phyloP scores from a whole-genome alignment of 1,140 invertebrate species.

The Theocolax elegans region DNA sequence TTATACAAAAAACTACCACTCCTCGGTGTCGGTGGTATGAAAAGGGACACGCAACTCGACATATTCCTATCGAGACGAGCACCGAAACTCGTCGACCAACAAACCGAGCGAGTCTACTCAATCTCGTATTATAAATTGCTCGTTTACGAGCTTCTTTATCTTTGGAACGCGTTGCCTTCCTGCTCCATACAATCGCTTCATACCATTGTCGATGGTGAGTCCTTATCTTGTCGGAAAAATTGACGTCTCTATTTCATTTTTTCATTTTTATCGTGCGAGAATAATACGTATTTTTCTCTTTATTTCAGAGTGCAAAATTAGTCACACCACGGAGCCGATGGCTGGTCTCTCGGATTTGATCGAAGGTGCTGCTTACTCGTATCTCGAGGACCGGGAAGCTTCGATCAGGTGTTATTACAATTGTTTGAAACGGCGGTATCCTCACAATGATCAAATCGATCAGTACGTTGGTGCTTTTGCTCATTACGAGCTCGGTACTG shows the following conservation, averaged over 20 bases:
- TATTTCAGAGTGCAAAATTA: slow-evolving; percentile 62
- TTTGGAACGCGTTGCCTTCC: slow-evolving; percentile 79
- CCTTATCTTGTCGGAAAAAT: too few relatives aligned
- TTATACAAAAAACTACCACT: slow-evolving; percentile 64
- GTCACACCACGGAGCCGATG: slow-evolving; percentile 67
- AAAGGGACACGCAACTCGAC: slow-evolving; percentile 56
- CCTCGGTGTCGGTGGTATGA: slow-evolving; percentile 55
- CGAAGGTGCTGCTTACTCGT: slow-evolving; percentile 66
- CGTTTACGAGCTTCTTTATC: slow-evolving; percentile 76
- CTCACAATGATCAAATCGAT: slow-evolving; percentile 65
- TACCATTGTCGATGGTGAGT: slow-evolving; percentile 65
- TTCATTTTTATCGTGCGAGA: too few relatives aligned
- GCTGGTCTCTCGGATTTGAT: slow-evolving; percentile 70
- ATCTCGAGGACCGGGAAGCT: slow-evolving; percentile 63
- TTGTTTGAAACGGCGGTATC: slow-evolving; percentile 64
- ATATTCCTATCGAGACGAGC: slow-evolving; percentile 56
- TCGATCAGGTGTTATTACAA: slow-evolving; percentile 68
- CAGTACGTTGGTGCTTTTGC: slow-evolving; percentile 76
- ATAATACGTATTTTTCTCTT: too few relatives aligned
- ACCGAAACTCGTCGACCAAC: slow-evolving; percentile 53
- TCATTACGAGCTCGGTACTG: slow-evolving; percentile 73
- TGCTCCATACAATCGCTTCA: slow-evolving; percentile 68
- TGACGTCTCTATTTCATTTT: too few relatives aligned
- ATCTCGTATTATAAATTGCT: slow-evolving; percentile 71
- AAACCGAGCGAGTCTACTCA: slow-evolving; percentile 51